Evolutionary conservation across 2,113 vertebrate species (phyloP), one percentile per base, ranked within the genome.

Genomic region (Ictalurus furcatus): DNA sequence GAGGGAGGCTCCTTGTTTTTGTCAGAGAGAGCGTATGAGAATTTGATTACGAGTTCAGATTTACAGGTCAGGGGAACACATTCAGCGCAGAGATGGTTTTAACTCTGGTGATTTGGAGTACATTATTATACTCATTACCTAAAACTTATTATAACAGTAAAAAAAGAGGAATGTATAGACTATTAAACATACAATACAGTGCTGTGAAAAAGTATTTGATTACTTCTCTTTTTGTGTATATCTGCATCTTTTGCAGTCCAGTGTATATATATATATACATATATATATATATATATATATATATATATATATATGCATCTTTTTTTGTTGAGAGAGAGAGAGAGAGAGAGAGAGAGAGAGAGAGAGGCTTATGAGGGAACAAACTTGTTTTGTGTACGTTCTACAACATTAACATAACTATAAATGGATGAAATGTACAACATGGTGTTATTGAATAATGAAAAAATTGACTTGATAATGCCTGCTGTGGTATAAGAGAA

Each of bases 1-100:
- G 19, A 85, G 83, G 86, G 85, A 86, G 90, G 88, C 59, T 87
- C 76, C 83, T 91, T 91, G 76, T 89, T 91, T 91, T 85, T 83
- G 88, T 89, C 73, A 12, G 82, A 54, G 74, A 58, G 54, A 76
- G 52, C 25, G 65, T 79, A 67, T n/a, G 25, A 89, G 67, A 63
- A 25, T 85, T 40, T 89, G 71, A 89, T 89, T 87, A 73, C 58
- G 1, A n/a, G 40, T 88, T 82, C 78, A 71, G 82, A 54, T 89
- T 73, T 34, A 34, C 14, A 14, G 73, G 83, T 25, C 83, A 58
- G 40, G n/a, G 17, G 56, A 63, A 78, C 30, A 37, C 74, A 54
- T 54, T 48, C 17, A 4, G 6, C 4, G 19, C 71, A 78, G 48
- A 52, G 12, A 17, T 1, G 6, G 48, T 13, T 28, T 76, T 25